A percentile compares a stretch with the other conserved stretches of the same genome.
Conservation (phyloP, 2,888 invertebrate species). For the Trichopoda pennipes region DNA sequence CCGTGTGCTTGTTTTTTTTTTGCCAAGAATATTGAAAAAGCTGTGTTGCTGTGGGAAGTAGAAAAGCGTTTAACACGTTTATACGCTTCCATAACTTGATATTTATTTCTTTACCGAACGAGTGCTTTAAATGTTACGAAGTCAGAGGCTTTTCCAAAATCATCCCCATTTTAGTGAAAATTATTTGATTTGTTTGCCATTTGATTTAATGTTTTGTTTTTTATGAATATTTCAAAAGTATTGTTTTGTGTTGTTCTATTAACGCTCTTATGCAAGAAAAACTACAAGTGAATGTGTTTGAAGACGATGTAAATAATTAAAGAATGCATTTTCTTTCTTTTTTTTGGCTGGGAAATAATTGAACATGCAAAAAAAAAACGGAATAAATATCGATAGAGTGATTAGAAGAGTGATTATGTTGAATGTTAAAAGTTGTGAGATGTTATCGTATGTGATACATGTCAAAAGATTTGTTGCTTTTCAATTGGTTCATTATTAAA, state of each 20-base stretch:
- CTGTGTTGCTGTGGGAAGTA: constrained; percentile 17
- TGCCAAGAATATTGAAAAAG: constrained; percentile 38
- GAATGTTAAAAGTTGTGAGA: constrained; percentile 47
- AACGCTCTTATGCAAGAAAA: constrained; percentile 6
- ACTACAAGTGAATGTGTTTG: not conserved
- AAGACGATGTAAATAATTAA: constrained; percentile 20
- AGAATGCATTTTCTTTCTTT: constrained; percentile 6
- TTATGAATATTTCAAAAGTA: constrained; percentile 29
- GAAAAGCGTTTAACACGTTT: constrained; percentile 40
- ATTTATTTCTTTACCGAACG: constrained; percentile 1
- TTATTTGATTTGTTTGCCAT: constrained; percentile 65
- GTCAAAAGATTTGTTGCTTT: constrained; percentile 33
- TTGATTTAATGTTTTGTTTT: constrained; percentile 58
- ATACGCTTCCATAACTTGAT: constrained; percentile 24
- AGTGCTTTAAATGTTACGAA: constrained; percentile 32
- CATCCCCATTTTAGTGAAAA: constrained; percentile 55
- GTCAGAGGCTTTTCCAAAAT: constrained; percentile 50
- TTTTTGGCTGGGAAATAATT: constrained; percentile 17
- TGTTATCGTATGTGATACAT: constrained; percentile 51
- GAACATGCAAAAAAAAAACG: constrained; percentile 5
- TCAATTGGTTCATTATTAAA: constrained; percentile 25
- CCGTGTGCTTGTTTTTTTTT: constrained; percentile 55
- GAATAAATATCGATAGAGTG: constrained; percentile 46
- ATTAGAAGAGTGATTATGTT: constrained; percentile 60
- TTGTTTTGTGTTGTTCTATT: constrained; percentile 34